phyloP scores from a whole-genome alignment of 2,113 vertebrate species.

The Petroica traversi region DNA sequence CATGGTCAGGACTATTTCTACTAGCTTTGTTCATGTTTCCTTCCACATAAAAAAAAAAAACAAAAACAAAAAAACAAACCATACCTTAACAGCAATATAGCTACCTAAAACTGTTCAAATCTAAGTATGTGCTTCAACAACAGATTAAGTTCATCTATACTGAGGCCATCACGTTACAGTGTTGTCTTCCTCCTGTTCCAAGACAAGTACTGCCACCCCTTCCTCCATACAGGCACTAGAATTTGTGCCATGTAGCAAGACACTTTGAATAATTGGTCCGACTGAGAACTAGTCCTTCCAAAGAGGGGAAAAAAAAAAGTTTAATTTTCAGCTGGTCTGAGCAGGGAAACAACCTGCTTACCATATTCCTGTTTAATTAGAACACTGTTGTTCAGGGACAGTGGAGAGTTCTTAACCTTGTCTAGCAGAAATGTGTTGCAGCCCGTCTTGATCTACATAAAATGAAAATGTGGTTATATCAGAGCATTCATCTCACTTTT shows the following conservation, averaged over 20 bases:
- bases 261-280: not conserved
- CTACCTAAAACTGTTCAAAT: not conserved
- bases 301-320: not conserved
- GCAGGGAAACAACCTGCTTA: slow-evolving; percentile 58
- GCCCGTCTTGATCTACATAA: slow-evolving; percentile 67
- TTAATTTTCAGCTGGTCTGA: slow-evolving; percentile 42
- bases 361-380: slow-evolving; percentile 61
- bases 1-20: not conserved
- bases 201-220: not conserved
- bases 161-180: not conserved
- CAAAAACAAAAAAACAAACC: too few species aligned
- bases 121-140: not conserved
- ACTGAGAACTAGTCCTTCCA: not conserved
- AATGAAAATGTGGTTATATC: slow-evolving; percentile 67
- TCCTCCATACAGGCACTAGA: not conserved
- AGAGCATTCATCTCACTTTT: slow-evolving; percentile 64
- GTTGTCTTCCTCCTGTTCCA: not conserved
- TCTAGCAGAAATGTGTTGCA: slow-evolving; percentile 63
- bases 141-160: not conserved
- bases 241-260: not conserved
- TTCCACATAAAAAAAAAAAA: not conserved
- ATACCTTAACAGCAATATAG: not conserved
- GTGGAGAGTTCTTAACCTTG: slow-evolving; percentile 62
- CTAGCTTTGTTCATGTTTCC: not conserved
- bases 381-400: slow-evolving; percentile 62